Evolutionary conservation across 2,113 vertebrate species (phyloP).

Genomic region (Trichomycterus rosablanca): DNA sequence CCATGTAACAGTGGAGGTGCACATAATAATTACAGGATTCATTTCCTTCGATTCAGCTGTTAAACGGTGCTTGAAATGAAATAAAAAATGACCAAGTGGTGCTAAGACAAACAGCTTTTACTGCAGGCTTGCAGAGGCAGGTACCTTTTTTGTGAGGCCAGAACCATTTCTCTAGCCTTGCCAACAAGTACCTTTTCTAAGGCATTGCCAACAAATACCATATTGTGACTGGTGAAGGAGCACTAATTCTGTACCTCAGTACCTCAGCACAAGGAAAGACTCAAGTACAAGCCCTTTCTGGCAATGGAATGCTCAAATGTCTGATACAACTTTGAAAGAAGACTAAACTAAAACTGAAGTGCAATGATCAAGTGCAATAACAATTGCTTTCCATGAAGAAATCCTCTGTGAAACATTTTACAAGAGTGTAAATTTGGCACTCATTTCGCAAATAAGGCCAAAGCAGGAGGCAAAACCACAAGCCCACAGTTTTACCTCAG

Average conservation of each 20-base stretch:
- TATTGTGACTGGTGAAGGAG: conserved; percentile 50
- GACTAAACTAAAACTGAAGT: conserved; percentile 47
- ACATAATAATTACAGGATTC: background rate
- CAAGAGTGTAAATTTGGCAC: conserved; percentile 53
- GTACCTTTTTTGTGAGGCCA: too few species aligned
- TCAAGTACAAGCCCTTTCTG: conserved; percentile 58
- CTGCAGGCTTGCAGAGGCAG: too few species aligned
- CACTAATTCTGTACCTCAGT: conserved; percentile 22
- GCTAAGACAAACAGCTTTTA: too few species aligned
- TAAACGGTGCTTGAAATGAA: too few species aligned
- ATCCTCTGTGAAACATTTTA: conserved; percentile 6
- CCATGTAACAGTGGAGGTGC: conserved; percentile 1
- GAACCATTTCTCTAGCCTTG: background rate
- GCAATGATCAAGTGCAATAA: conserved; percentile 43
- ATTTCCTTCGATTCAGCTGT: background rate
- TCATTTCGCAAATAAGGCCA: conserved; percentile 60
- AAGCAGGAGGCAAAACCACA: conserved; percentile 41
- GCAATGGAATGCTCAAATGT: conserved; percentile 59
- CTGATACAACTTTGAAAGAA: conserved; percentile 40
- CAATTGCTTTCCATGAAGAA: conserved; percentile 25
- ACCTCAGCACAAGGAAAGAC: conserved; percentile 41
- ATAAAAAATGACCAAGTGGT: too few species aligned
- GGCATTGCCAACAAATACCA: conserved; percentile 43
- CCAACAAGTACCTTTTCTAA: background rate
- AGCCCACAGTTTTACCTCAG: conserved; percentile 11